Conservation (phyloP, 2,888 invertebrate species). For the Synergus japonicus region DNA sequence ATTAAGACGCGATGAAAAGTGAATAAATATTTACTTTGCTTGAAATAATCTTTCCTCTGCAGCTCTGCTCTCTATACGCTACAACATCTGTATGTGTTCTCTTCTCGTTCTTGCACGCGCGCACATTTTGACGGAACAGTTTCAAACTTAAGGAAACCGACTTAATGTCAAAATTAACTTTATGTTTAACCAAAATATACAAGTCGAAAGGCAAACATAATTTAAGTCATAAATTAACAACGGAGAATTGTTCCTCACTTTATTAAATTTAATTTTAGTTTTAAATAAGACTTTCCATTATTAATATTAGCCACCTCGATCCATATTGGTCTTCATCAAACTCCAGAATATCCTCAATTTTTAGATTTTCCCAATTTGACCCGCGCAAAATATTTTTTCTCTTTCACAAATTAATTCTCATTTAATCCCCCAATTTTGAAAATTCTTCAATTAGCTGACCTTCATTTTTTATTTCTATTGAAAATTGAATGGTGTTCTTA, state of each 20-base stretch:
- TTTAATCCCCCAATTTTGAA: too few species aligned
- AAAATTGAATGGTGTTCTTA: too few species aligned
- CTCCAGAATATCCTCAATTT: too few species aligned
- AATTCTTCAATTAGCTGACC: too few species aligned
- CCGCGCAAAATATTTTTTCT: not conserved
- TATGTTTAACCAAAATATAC: conserved; percentile 28
- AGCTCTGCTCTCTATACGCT: conserved; percentile 15
- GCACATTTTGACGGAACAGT: conserved; percentile 9
- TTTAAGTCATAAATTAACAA: not conserved
- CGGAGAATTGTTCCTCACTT: too few species aligned
- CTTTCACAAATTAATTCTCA: not conserved
- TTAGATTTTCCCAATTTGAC: too few species aligned
- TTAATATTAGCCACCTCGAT: too few species aligned
- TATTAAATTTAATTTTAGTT: too few species aligned
- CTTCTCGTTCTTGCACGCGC: not conserved
- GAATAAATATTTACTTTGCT: conserved; percentile 41
- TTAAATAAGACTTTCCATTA: too few species aligned
- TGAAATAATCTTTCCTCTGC: conserved; percentile 27
- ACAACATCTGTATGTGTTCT: conserved; percentile 29
- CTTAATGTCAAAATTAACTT: conserved; percentile 20
- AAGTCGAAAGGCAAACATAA: not conserved
- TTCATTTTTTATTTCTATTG: not conserved
- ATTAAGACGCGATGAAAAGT: conserved; percentile 38
- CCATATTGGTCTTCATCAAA: too few species aligned
- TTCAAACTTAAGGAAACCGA: conserved; percentile 14